Base-by-base conservation (phyloP, 2,113 vertebrate species). In the Hydrolagus affinis region DNA sequence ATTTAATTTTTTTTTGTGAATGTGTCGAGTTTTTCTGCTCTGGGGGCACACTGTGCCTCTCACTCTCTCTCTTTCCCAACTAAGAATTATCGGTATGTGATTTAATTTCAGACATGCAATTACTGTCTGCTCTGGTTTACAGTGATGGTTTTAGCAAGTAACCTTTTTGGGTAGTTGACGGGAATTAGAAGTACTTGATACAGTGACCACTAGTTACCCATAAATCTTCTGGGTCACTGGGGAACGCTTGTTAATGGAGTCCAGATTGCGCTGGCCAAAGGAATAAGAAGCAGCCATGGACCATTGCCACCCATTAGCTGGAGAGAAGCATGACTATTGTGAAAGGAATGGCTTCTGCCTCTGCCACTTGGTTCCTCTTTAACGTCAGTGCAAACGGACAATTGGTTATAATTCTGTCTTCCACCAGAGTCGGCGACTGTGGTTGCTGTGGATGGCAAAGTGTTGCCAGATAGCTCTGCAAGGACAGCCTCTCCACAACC, bases 331-430 rank as follows among this genome's bases (percentile, higher is more conserved):
- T n/a, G 21, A 21, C n/a, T 56, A 59, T n/a, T 77, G 74, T 32
- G 74, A 77, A 76, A 77, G 74, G 74, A n/a, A 77, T n/a, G 73
- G 44, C 11, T 56, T 77, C 59, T 56, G n/a, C 44, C 19, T 56
- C 74, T n/a, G 59, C 74, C 44, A 77, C 59, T 77, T n/a, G n/a
- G 74, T 77, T 59, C 74, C 74, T 57, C 74, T 77, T 59, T 77
- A 76, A 76, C 44, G 57, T 57, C 74, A 59, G 74, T 77, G 74
- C 74, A 77, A 77, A 77, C 21, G 74, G 74, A 76, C 74, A 76
- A 76, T 76, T 76, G 74, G 74, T 77, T 77, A 57, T 77, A 77
- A 77, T 77, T 77, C 74, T 77, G 74, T 77, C 74, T 77, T 77
- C 74, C 74, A 77, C 56, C 56, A 77, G 74, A 77, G 44, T 59